Evolutionary conservation across 2,113 vertebrate species (phyloP).

Genomic region (Solea solea): DNA sequence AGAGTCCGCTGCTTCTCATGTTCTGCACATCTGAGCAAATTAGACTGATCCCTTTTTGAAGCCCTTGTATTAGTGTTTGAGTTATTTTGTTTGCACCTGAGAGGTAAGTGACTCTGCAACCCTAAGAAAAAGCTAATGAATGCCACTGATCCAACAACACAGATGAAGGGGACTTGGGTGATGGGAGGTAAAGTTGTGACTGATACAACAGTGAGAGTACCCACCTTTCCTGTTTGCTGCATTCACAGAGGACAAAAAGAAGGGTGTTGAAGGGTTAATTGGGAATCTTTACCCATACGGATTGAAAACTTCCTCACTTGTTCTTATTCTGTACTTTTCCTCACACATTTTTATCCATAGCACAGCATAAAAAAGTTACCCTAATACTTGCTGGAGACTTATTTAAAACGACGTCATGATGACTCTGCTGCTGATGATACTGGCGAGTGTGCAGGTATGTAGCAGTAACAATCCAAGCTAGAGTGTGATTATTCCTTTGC

Average conservation of each 20-base stretch:
- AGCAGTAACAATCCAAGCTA: constrained; percentile 56
- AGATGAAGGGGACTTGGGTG: constrained; percentile 42
- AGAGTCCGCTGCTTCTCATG: constrained; percentile 57
- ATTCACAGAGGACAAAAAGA: constrained; percentile 81
- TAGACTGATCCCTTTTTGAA: too few species aligned
- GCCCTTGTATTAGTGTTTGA: constrained; percentile 13
- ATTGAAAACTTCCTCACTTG: constrained; percentile 12
- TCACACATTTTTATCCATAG: constrained; percentile 8
- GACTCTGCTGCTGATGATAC: constrained; percentile 25
- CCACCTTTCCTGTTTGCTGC: constrained; percentile 99
- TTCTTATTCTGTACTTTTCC: neutral
- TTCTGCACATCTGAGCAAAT: constrained; percentile 32
- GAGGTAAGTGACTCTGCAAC: constrained; percentile 57
- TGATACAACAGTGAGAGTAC: constrained; percentile 73
- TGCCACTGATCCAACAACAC: constrained; percentile 48
- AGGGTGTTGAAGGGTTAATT: constrained; percentile 47
- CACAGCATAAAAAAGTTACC: constrained; percentile 14
- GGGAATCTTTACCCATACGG: constrained; percentile 27
- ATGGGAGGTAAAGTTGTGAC: constrained; percentile 38
- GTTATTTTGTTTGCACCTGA: constrained; percentile 7
- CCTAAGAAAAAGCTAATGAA: constrained; percentile 29
- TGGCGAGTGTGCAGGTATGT: constrained; percentile 59
- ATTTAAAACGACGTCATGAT: constrained; percentile 33
- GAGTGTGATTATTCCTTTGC: constrained; percentile 61
- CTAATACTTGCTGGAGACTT: constrained; percentile 3